A percentile compares a stretch with the other conserved stretches of the same genome.
phyloP scores from a whole-genome alignment of 2,797 vertebrate species.

The Sternarchorhynchus goeldii region DNA sequence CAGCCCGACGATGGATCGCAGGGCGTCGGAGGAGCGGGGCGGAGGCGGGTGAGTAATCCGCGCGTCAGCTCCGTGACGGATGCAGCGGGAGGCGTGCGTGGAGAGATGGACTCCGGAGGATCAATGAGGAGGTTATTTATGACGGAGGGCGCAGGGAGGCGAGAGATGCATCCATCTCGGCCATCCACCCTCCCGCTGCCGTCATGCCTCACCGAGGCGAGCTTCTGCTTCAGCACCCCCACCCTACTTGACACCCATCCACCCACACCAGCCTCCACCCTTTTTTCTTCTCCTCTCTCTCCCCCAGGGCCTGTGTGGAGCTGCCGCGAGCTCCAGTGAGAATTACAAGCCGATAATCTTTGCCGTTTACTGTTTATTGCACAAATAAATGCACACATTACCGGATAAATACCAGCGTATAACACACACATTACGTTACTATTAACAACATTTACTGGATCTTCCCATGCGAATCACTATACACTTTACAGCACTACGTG shows the following conservation, averaged over 20 bases:
- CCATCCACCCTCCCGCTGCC: constrained; percentile 49
- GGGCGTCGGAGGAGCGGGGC: constrained; percentile 6
- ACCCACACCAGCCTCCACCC: constrained; percentile 25
- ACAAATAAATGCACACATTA: not conserved
- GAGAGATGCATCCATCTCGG: constrained; percentile 67
- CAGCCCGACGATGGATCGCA: not conserved
- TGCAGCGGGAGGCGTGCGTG: constrained; percentile 60
- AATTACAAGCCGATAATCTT: not conserved
- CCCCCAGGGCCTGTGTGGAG: not conserved
- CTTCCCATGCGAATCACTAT: constrained; percentile 5
- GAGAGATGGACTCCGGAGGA: constrained; percentile 60
- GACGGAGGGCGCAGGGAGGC: constrained; percentile 56
- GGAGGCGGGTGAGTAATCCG: constrained; percentile 34
- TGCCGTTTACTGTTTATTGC: not conserved
- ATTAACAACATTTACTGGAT: constrained; percentile 10
- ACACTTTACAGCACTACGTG: not conserved
- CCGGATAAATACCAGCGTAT: not conserved
- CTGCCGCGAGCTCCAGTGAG: not conserved
- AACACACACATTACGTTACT: not conserved
- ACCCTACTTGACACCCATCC: constrained; percentile 8
- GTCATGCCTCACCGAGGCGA: constrained; percentile 59
- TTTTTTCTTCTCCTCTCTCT: not conserved
- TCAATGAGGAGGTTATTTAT: constrained; percentile 77
- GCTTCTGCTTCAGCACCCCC: constrained; percentile 35
- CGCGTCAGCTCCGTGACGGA: constrained; percentile 61